phyloP scores from a whole-genome alignment of 2,888 invertebrate genomes.

The Slavum lentiscoides region DNA sequence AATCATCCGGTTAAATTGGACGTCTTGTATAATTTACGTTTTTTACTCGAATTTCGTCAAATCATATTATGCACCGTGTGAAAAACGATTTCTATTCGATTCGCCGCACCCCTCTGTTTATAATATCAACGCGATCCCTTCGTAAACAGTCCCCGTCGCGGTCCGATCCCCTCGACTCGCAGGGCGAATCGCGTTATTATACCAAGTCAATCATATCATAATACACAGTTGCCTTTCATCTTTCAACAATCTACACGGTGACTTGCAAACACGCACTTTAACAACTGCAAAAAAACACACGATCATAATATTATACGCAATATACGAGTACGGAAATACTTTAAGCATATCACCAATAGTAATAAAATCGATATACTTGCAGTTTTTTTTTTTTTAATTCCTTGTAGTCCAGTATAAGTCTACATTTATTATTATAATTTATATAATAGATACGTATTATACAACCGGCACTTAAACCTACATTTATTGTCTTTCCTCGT shows the following conservation, averaged over 20 bases:
- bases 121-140: neutral
- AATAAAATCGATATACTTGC: neutral
- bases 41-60: no score
- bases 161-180: neutral
- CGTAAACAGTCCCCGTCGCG: neutral
- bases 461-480: no score
- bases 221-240: neutral
- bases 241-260: neutral
- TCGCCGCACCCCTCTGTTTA: neutral
- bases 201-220: neutral
- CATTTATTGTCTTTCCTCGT: neutral
- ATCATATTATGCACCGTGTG: neutral
- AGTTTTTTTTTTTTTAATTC: neutral
- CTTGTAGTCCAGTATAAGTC: neutral
- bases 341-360: neutral
- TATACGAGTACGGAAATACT: no score
- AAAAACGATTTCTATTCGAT: neutral
- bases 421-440: no score
- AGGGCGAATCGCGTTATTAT: slow-evolving; percentile 1
- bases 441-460: no score
- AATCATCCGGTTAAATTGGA: neutral
- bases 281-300: neutral
- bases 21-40: neutral
- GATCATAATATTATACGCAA: no score
- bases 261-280: neutral